phyloP scores from a whole-genome alignment of 2,113 vertebrate genomes.

The Siniperca chuatsi region DNA sequence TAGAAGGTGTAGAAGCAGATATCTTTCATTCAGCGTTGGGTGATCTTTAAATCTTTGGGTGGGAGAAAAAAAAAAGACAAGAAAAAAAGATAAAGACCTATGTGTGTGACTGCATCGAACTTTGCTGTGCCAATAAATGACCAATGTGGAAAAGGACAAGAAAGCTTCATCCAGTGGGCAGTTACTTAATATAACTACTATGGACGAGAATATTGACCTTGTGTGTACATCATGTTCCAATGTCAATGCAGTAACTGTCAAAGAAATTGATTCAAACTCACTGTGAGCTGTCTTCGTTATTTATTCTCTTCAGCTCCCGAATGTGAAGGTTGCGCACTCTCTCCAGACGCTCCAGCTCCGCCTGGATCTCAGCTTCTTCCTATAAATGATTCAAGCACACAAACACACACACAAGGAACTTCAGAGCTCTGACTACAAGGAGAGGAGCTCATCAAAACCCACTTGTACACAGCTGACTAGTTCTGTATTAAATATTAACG shows the following conservation, averaged over 20 bases:
- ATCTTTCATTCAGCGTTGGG: slow-evolving; percentile 97
- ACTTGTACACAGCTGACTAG: slow-evolving; percentile 56
- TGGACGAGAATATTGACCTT: neutral
- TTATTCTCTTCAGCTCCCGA: slow-evolving; percentile 99
- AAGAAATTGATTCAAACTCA: slow-evolving; percentile 82
- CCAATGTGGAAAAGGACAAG: neutral
- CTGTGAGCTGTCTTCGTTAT: slow-evolving; percentile 99
- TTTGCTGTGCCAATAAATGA: neutral
- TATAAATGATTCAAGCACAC: slow-evolving; percentile 85
- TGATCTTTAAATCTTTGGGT: slow-evolving; percentile 96
- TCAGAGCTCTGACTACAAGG: slow-evolving; percentile 59
- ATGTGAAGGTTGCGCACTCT: slow-evolving; percentile 99
- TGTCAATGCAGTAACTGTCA: slow-evolving; percentile 53
- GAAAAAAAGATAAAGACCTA: neutral
- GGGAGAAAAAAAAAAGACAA: slow-evolving; percentile 9
- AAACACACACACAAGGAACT: slow-evolving; percentile 62
- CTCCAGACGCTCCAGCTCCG: slow-evolving; percentile 98
- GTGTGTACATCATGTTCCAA: slow-evolving; percentile 32
- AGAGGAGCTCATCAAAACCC: slow-evolving; percentile 65
- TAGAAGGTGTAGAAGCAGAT: slow-evolving; percentile 96
- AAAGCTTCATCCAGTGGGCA: neutral
- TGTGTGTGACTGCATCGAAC: neutral
- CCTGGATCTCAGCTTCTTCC: slow-evolving; percentile 99
- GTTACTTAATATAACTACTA: neutral
- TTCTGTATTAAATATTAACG: slow-evolving; percentile 71